Conservation (phyloP, 2,113 vertebrate genomes). For the rat (Rattus norvegicus) region GRCr8 NC_086039.1:62121501-62122000, state of each 20-base stretch:
- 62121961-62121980: background rate
- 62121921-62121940: slow-evolving; percentile 43
- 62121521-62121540: slow-evolving; percentile 4
- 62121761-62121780: slow-evolving; percentile 43
- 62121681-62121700: background rate
- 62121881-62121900: slow-evolving; percentile 36
- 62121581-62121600: background rate
- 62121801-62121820: slow-evolving; percentile 13
- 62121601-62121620: background rate
- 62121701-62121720: slow-evolving; percentile 18
- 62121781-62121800: background rate
- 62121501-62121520: slow-evolving; percentile 36
- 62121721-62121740: background rate
- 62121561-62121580: background rate
- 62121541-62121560: slow-evolving; percentile 1
- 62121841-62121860: background rate
- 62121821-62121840: slow-evolving; percentile 52
- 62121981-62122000: slow-evolving; percentile 7
- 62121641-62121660: slow-evolving; percentile 34
- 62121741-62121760: slow-evolving; percentile 12
- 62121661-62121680: slow-evolving; percentile 30
- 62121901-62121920: background rate
- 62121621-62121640: slow-evolving; percentile 40
- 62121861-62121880: background rate
- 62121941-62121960: background rate